These are phyloP conservation scores for Brachionus koreanus DNA, from an alignment of 1,140 invertebrate species.

Conservation along the genomic window DNA sequence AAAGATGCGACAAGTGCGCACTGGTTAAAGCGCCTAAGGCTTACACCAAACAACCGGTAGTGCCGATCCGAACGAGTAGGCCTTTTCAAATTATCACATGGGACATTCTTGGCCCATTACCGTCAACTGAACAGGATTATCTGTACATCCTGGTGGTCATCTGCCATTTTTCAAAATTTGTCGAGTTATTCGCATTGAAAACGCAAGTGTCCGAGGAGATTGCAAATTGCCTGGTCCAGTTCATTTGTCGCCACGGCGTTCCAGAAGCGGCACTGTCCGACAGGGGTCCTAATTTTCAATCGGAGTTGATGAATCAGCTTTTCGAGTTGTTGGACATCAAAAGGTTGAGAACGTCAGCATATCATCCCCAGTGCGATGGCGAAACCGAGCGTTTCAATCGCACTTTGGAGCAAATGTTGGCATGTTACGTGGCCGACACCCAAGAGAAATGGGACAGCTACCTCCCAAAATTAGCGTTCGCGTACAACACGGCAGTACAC, in stretches of 20 bases:
- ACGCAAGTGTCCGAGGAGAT: too few species aligned
- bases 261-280: neutral
- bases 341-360: constrained; percentile 47
- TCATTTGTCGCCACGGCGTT: neutral
- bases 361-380: constrained; percentile 52
- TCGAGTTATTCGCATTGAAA: too few species aligned
- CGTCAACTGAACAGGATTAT: neutral
- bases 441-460: neutral
- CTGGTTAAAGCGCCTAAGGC: neutral
- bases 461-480: neutral
- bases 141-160: neutral
- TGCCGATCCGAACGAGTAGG: neutral
- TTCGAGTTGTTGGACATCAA: neutral
- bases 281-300: too few species aligned
- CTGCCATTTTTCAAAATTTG: too few species aligned
- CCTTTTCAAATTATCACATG: neutral
- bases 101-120: neutral
- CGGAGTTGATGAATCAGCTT: neutral
- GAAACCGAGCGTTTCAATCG: constrained; percentile 50
- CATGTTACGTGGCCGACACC: neutral
- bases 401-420: constrained; percentile 45
- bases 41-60: neutral
- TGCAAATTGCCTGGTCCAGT: too few species aligned
- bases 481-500: neutral
- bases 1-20: neutral